phyloP scores from a whole-genome alignment of 92 coral and sea anemone genomes.

The Porites cylindrica region DNA sequence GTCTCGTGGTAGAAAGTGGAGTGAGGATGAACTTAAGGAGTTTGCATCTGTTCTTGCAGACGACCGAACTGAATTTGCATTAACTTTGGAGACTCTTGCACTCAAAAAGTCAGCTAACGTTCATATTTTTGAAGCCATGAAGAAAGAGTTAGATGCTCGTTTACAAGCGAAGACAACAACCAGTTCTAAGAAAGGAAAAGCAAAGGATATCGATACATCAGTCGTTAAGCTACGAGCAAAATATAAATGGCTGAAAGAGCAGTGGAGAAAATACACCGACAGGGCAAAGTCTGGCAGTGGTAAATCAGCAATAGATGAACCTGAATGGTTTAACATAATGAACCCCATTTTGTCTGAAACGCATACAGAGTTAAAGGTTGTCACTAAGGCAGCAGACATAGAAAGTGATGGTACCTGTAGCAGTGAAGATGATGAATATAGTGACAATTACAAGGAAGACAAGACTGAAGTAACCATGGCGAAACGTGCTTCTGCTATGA shows the following conservation, averaged over 20 bases:
- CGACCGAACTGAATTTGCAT: no score
- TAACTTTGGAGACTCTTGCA: no score
- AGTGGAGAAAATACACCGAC: no score
- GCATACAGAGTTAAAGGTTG: no score
- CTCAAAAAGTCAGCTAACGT: conserved; percentile 65
- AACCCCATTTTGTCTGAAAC: no score
- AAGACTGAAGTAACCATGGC: conserved; percentile 21
- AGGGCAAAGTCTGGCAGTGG: no score
- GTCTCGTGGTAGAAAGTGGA: no score
- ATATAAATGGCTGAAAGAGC: no score
- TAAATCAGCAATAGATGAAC: no score
- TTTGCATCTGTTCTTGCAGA: no score
- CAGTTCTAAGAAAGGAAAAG: conserved; percentile 30
- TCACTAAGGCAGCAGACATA: conserved; percentile 58
- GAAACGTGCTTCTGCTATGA: conserved; percentile 17
- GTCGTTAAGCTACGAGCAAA: conserved; percentile 53
- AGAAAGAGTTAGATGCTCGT: conserved; percentile 52
- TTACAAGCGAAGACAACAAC: conserved; percentile 21
- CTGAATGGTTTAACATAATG: no score
- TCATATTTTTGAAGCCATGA: conserved; percentile 54
- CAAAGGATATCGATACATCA: conserved; percentile 46
- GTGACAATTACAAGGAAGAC: not conserved
- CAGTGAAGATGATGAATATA: conserved; percentile 36
- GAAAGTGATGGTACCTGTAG: conserved; percentile 19
- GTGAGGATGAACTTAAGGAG: no score